Conservation (phyloP, 2,888 invertebrate genomes). For the Keiferia lycopersicella region DNA sequence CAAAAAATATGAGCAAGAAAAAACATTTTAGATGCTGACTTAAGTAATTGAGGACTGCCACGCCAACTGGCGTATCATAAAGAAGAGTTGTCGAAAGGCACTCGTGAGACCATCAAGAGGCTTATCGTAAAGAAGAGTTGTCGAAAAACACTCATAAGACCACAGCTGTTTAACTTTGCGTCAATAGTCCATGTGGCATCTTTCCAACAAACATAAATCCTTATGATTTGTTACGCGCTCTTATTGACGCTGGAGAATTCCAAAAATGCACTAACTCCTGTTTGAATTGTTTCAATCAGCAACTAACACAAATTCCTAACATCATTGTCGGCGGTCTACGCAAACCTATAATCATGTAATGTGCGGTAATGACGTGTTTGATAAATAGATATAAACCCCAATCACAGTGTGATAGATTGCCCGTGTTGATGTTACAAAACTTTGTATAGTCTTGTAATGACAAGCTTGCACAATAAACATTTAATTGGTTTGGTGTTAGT, state of each 20-base stretch:
- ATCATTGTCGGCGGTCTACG: slow-evolving; percentile 14
- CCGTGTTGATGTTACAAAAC: slow-evolving; percentile 60
- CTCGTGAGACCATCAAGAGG: too few relatives aligned
- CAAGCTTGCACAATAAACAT: slow-evolving; percentile 70
- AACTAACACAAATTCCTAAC: slow-evolving; percentile 1
- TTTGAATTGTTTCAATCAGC: slow-evolving; percentile 5
- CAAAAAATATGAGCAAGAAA: slow-evolving; percentile 11
- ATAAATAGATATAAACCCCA: slow-evolving; percentile 61
- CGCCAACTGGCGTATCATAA: too few relatives aligned
- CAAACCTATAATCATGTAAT: slow-evolving; percentile 33
- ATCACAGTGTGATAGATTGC: slow-evolving; percentile 64
- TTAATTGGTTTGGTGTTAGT: slow-evolving; percentile 70
- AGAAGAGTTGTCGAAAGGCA: too few relatives aligned
- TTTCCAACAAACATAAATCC: too few relatives aligned
- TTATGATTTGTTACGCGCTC: too few relatives aligned
- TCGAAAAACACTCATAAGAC: too few relatives aligned
- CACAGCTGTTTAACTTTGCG: too few relatives aligned
- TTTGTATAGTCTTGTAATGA: slow-evolving; percentile 58
- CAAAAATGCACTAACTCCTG: not conserved
- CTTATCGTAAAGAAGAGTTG: too few relatives aligned
- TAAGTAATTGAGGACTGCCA: too few relatives aligned
- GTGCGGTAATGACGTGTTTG: slow-evolving; percentile 58
- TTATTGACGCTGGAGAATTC: too few relatives aligned
- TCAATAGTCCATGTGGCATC: too few relatives aligned
- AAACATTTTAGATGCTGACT: too few relatives aligned